Conservation (phyloP, 2,113 vertebrate genomes). For the Sitta europaea region DNA sequence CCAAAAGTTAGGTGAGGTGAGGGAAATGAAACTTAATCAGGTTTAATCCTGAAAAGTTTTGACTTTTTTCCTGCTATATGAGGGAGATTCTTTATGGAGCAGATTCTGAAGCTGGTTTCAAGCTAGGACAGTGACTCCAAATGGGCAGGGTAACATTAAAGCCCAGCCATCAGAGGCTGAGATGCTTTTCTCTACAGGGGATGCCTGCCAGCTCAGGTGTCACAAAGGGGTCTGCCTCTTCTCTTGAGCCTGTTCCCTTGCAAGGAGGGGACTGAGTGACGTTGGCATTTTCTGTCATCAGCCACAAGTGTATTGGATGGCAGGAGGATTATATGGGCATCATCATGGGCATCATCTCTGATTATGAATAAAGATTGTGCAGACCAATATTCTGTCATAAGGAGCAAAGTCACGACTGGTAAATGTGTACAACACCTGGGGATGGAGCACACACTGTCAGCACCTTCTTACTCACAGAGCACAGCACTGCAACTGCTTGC, state of each 20-base stretch:
- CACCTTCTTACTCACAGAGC: background rate
- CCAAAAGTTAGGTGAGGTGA: background rate
- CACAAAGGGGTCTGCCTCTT: background rate
- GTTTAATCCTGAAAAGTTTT: background rate
- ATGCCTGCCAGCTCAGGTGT: background rate
- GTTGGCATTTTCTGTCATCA: background rate
- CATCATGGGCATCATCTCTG: background rate
- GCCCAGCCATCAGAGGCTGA: background rate
- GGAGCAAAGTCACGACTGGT: background rate
- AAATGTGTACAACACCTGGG: background rate
- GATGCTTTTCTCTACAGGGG: background rate
- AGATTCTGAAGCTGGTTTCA: background rate
- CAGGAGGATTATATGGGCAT: background rate
- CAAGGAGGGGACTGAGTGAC: accelerated
- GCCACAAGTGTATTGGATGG: too few species aligned
- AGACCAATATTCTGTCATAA: background rate
- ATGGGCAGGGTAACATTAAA: background rate
- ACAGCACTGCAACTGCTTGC: background rate
- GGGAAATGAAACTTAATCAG: background rate
- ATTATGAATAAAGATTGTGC: background rate
- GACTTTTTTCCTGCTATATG: background rate
- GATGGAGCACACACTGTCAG: accelerated
- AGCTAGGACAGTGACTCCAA: background rate
- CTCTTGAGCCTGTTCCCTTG: background rate
- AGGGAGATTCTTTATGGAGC: background rate